Evolutionary conservation across 2,888 invertebrate genomes (phyloP).

Genomic region (Tuberolachnus salignus): DNA sequence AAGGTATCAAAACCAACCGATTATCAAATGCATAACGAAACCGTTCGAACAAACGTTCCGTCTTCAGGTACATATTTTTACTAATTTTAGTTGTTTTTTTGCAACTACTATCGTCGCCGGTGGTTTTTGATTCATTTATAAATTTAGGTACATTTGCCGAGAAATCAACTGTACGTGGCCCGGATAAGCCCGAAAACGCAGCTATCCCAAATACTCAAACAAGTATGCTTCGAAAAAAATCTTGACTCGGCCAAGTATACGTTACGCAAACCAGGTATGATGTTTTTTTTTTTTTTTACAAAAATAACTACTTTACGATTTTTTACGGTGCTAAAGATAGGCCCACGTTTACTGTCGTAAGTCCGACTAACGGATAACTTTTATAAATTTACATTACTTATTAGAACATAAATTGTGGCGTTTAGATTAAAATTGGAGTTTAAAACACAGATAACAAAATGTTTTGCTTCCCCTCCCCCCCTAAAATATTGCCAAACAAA

Average conservation of each 20-base stretch:
- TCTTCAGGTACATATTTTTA: constrained; percentile 61
- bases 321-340: too few relatives aligned
- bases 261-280: constrained; percentile 75
- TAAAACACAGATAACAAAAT: too few relatives aligned
- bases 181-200: constrained; percentile 74
- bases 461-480: too few relatives aligned
- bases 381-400: too few relatives aligned
- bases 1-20: constrained; percentile 59
- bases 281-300: neutral
- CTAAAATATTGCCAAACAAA: too few relatives aligned
- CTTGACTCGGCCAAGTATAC: constrained; percentile 76
- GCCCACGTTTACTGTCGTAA: too few relatives aligned
- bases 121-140: neutral
- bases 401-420: too few relatives aligned
- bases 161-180: constrained; percentile 79
- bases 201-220: constrained; percentile 72
- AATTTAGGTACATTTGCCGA: constrained; percentile 73
- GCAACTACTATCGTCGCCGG: too few relatives aligned
- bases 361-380: too few relatives aligned
- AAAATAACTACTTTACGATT: too few relatives aligned
- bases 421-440: too few relatives aligned
- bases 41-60: constrained; percentile 65
- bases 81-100: too few relatives aligned
- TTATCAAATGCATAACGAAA: constrained; percentile 59
- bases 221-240: constrained; percentile 78